These are phyloP conservation scores for Magallana ariakensis DNA, from an alignment of 1,140 invertebrate genomes.

Conservation along the genomic window DNA sequence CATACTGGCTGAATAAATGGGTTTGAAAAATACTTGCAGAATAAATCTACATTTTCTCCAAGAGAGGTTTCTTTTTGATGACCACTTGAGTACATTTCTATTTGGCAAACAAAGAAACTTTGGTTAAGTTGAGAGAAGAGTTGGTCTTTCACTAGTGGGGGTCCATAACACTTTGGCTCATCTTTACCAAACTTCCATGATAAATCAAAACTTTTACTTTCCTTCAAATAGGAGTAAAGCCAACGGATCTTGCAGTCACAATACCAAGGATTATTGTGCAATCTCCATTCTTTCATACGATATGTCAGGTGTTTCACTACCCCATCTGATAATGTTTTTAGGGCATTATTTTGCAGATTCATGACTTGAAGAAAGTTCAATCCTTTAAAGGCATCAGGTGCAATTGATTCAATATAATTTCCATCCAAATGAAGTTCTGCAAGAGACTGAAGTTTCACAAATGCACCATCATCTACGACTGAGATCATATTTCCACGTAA, in stretches of 20 bases:
- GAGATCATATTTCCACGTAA: conserved; percentile 70
- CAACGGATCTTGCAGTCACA: conserved; percentile 75
- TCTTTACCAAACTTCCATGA: conserved; percentile 62
- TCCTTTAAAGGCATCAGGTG: conserved; percentile 63
- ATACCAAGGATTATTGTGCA: conserved; percentile 74
- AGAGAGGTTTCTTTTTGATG: conserved; percentile 40
- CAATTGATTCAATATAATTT: conserved; percentile 68
- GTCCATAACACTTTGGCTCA: conserved; percentile 64
- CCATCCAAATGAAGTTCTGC: conserved; percentile 67
- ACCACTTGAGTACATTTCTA: conserved; percentile 67
- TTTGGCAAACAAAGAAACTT: conserved; percentile 58
- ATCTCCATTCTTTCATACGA: conserved; percentile 58
- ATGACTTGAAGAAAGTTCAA: conserved; percentile 66
- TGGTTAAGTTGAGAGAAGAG: conserved; percentile 53
- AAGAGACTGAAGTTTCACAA: conserved; percentile 63
- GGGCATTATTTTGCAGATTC: conserved; percentile 70
- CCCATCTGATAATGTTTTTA: conserved; percentile 57
- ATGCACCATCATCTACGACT: conserved; percentile 61
- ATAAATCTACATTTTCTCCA: conserved; percentile 57
- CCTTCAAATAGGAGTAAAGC: conserved; percentile 68
- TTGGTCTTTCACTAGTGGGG: conserved; percentile 57
- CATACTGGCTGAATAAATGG: conserved; percentile 62
- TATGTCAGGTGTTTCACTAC: conserved; percentile 60
- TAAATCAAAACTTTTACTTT: conserved; percentile 46
- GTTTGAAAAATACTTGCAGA: conserved; percentile 67